Evolutionary conservation across 2,888 invertebrate species (phyloP), one percentile per base, ranked within the genome.

Genomic region (Pemphredon lugubris): DNA sequence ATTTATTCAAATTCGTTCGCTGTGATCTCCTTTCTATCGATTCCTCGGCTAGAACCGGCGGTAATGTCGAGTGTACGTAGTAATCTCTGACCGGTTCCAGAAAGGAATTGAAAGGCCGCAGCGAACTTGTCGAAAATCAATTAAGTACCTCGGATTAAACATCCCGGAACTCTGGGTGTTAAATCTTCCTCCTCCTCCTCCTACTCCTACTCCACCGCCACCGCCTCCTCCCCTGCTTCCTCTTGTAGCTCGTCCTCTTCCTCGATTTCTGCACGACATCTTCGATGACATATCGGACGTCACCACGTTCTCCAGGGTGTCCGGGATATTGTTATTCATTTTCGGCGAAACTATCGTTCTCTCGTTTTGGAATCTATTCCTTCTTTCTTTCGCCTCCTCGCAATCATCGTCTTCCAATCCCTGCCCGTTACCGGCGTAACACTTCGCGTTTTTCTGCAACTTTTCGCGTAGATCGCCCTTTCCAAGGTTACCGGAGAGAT

Each of bases 331-430:
- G 48, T 76, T 83, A 44, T 88, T 88, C 84, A 86, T 84, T 61
- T 88, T 89, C 14, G 86, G 83, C 26, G 87, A 79, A 23, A 87
- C 77, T 44, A 85, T 84, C 3, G 82, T 83, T 64, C 88, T 83
- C 58, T 89, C 89, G 53, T 79, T 88, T 71, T 88, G 87, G 77
- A 89, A 89, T 61, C 89, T 82, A 73, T 89, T 88, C 42, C 88
- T 82, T 67, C 87, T 79, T 66, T 89, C 89, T 59, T 83, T 84
- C 3, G 86, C 87, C 76, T 88, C 87, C 74, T 89, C 88, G 68
- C 83, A 77, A 65, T 89, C 89, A 60, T 89, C 89, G 63, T 89
- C 88, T 65, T 89, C 88, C 39, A 81, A 45, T 50, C 77, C 81
- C 60, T 86, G 85, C 48, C 85, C 85, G 63, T 84, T 85, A 23